phyloP scores from a whole-genome alignment of 2,888 invertebrate genomes.

The Volucella bombylans region DNA sequence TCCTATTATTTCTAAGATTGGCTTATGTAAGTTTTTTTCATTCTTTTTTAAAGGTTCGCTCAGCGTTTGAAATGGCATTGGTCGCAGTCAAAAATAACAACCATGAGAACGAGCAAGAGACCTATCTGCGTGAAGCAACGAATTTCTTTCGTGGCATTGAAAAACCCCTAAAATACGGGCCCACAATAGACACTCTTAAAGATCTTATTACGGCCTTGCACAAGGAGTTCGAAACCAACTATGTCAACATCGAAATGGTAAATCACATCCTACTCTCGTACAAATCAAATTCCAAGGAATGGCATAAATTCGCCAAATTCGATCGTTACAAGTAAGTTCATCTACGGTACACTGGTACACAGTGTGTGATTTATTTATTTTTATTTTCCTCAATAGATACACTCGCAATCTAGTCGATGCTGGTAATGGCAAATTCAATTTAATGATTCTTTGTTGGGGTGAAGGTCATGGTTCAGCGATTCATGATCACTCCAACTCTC shows the following conservation, averaged over 20 bases:
- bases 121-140: constrained; percentile 80
- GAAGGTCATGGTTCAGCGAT: constrained; percentile 97
- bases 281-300: constrained; percentile 93
- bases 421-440: constrained; percentile 98
- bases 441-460: constrained; percentile 99
- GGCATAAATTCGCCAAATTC: constrained; percentile 97
- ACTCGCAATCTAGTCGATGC: constrained; percentile 97
- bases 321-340: constrained; percentile 90
- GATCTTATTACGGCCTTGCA: constrained; percentile 88
- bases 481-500: constrained; percentile 97
- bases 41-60: constrained; percentile 77
- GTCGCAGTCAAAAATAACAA: constrained; percentile 78
- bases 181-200: constrained; percentile 83
- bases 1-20: background rate
- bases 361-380: background rate
- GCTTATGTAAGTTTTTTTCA: background rate
- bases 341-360: background rate
- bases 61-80: constrained; percentile 79
- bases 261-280: constrained; percentile 90
- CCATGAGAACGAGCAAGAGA: constrained; percentile 79
- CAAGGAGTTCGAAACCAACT: constrained; percentile 89
- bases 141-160: constrained; percentile 81
- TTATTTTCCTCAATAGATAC: constrained; percentile 86
- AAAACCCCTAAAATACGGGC: constrained; percentile 81
- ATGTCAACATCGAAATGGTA: constrained; percentile 95